Conservation (phyloP, 2,797 vertebrate genomes). For the Anas flavirostris region DNA sequence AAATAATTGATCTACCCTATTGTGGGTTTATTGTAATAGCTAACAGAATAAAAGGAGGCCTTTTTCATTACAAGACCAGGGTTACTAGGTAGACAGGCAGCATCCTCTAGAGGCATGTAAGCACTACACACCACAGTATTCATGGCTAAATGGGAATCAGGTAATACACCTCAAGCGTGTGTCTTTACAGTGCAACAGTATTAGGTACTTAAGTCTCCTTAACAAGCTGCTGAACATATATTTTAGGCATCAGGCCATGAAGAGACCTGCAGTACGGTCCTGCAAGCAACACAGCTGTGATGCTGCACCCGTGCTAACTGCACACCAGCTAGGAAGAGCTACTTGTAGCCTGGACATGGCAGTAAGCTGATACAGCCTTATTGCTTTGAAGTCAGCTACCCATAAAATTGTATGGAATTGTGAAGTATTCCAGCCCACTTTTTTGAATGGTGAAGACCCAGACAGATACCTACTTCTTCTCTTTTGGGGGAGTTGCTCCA, state of each 20-base stretch:
- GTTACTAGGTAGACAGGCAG: background rate
- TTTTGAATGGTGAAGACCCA: background rate
- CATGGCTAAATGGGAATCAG: background rate
- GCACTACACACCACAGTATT: background rate
- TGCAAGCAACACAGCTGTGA: background rate
- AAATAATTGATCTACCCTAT: background rate
- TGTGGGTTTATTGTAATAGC: background rate
- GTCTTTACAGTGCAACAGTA: background rate
- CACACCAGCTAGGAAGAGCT: background rate
- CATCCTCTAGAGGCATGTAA: background rate
- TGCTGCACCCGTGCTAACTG: background rate
- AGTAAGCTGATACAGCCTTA: background rate
- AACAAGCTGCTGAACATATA: background rate
- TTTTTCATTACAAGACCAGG: background rate
- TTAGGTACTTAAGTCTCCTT: background rate
- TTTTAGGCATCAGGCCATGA: background rate
- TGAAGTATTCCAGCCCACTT: background rate
- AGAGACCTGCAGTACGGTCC: background rate
- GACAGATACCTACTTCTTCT: background rate
- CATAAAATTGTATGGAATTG: background rate
- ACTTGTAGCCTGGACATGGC: background rate
- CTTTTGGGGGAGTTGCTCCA: background rate
- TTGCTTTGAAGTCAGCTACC: background rate
- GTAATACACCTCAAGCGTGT: background rate
- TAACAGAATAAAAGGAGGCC: background rate